Base-by-base conservation (phyloP, 2,797 vertebrate genomes). In the Philypnodon macrostomus region DNA sequence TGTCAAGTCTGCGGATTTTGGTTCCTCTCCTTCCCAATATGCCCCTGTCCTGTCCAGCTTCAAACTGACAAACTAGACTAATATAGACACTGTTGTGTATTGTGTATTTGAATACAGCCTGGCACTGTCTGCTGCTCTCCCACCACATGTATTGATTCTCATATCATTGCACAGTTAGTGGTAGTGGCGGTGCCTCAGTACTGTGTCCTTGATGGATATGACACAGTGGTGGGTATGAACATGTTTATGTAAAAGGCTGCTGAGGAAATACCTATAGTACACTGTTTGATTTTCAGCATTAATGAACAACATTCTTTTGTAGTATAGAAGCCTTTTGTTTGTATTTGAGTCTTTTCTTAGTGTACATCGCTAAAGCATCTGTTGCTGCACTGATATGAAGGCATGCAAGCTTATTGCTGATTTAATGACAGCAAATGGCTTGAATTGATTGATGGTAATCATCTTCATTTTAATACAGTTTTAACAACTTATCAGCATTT, bases 311-410 rank as follows among this genome's bases (percentile, higher is more conserved):
- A 59, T n/a, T 41, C 38, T 26, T 24, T 2, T 35, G 45, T 47
- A 47, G 14, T 34, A 7, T 47, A 47, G 45, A 14, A 47, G n/a
- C 31, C 24, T n/a, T 9, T 35, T 31, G 18, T 12, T 18, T 27
- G 44, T 34, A 40, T 32, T 21, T 44, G 37, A 21, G 30, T 47
- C 39, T 67, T 58, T 67, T 8, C 6, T 47, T 17, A 13, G 4
- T 63, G 40, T 67, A 41, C 53, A 55, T 66, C 42, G 63, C 52
- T 44, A 42, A 44, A 67, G 62, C 75, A 70, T 84, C 81, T 79
- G 85, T 71, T 62, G 78, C 75, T 80, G 85, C 81, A 74, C 85
- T 88, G 83, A 86, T 57, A 88, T 88, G 84, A 88, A 83, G 79
- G 83, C 84, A 42, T 53, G 68, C 71, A 79, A 75, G 83, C 73